Conservation (phyloP, 2,888 invertebrate genomes). For the Ethmia dodecea region DNA sequence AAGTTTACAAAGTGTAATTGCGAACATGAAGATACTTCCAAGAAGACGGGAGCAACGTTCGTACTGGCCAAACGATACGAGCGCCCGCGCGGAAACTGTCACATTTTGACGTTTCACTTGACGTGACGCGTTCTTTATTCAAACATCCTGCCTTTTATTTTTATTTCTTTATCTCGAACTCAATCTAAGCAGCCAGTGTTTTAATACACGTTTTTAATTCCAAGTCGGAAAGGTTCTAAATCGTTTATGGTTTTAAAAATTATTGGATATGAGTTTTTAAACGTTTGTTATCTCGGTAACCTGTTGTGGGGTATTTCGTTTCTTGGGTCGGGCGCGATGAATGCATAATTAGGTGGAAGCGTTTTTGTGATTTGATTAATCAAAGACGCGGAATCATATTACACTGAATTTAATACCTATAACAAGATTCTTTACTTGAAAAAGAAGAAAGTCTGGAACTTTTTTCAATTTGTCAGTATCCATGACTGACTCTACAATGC, state of each 20-base stretch:
- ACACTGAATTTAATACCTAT: too few species aligned
- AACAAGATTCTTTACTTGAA: too few species aligned
- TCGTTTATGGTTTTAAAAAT: conserved; percentile 31
- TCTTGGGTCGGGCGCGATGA: conserved; percentile 64
- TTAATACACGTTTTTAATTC: conserved; percentile 37
- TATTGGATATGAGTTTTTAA: conserved; percentile 56
- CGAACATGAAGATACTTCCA: conserved; percentile 49
- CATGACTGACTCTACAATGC: too few species aligned
- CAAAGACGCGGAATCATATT: conserved; percentile 32
- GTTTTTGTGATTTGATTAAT: conserved; percentile 60
- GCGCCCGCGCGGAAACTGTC: conserved; percentile 75
- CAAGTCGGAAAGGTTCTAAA: conserved; percentile 44
- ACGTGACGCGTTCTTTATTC: conserved; percentile 70
- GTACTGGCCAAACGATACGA: conserved; percentile 8
- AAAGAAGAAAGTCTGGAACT: too few species aligned
- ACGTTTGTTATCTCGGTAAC: conserved; percentile 64
- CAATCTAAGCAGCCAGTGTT: conserved; percentile 49
- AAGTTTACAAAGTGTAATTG: conserved; percentile 31
- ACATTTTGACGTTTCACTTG: conserved; percentile 74
- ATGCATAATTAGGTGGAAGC: conserved; percentile 73
- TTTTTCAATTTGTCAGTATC: too few species aligned
- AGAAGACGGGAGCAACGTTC: conserved; percentile 61
- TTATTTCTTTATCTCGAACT: conserved; percentile 58
- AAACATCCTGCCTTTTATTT: conserved; percentile 70
- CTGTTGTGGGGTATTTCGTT: conserved; percentile 69